phyloP scores from a whole-genome alignment of 2,113 vertebrate genomes.

The Tapirus terrestris region DNA sequence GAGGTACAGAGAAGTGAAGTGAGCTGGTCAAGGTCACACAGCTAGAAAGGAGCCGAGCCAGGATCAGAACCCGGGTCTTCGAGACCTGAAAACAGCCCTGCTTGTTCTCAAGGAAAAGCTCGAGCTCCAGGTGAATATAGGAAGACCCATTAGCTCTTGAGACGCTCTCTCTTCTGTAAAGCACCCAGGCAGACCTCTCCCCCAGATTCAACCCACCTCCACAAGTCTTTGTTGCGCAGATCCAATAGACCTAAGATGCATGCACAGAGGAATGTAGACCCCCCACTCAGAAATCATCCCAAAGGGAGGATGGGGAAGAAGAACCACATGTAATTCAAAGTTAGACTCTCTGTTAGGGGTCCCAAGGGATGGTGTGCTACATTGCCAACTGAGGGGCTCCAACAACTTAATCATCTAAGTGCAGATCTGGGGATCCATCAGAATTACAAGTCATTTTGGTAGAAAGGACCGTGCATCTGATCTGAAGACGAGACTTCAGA shows the following conservation, averaged over 20 bases:
- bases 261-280: not conserved
- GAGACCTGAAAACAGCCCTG: not conserved
- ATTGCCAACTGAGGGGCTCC: accelerated
- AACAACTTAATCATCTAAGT: accelerated
- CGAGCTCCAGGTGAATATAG: not conserved
- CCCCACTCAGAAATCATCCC: not conserved
- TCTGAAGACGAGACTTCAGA: not conserved
- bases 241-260: not conserved
- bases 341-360: not conserved
- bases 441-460: not conserved
- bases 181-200: not conserved
- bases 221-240: not conserved
- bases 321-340: not conserved
- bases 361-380: accelerated
- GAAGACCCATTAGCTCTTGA: not conserved
- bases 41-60: not conserved
- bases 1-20: not conserved
- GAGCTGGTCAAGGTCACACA: not conserved
- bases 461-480: not conserved
- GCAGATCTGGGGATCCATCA: not conserved
- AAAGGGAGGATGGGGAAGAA: not conserved
- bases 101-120: not conserved
- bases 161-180: not conserved
- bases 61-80: not conserved
- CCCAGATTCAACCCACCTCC: not conserved